Evolutionary conservation across 2,113 vertebrate species (phyloP).

Genomic region (Ornithorhynchus anatinus): DNA sequence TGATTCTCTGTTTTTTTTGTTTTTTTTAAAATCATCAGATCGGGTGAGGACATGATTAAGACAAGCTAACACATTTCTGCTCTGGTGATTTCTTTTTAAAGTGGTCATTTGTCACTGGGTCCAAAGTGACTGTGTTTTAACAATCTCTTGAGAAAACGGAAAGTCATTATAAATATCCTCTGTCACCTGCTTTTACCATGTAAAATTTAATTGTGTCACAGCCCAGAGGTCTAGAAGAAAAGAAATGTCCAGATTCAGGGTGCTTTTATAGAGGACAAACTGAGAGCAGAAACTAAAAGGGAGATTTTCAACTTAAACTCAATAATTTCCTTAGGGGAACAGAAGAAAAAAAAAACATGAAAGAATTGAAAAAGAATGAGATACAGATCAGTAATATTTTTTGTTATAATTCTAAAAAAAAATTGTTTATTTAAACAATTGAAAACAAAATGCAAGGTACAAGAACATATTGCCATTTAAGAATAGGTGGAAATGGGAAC

Average conservation of each 20-base stretch:
- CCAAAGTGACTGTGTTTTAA: not conserved
- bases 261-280: slow-evolving; percentile 35
- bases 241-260: slow-evolving; percentile 22
- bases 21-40: not conserved
- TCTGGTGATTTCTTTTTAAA: not conserved
- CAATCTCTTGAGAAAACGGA: slow-evolving; percentile 12
- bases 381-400: not conserved
- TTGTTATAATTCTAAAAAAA: slow-evolving; percentile 18
- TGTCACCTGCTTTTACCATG: slow-evolving; percentile 8
- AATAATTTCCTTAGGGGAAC: slow-evolving; percentile 27
- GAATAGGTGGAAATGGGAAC: too few species aligned
- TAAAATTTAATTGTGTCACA: slow-evolving; percentile 31
- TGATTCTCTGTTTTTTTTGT: not conserved
- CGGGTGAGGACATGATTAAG: not conserved
- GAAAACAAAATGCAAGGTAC: not conserved
- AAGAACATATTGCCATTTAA: not conserved
- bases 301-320: slow-evolving; percentile 8
- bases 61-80: not conserved
- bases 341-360: slow-evolving; percentile 11
- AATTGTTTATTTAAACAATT: slow-evolving; percentile 3
- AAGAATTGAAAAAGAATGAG: not conserved
- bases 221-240: slow-evolving; percentile 35
- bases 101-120: not conserved
- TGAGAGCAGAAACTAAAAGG: slow-evolving; percentile 17
- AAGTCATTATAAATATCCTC: not conserved